A percentile compares a stretch with the other conserved stretches of the same genome.
Evolutionary conservation across 2,797 vertebrate genomes (phyloP).

Genomic region (Phataginus tetradactyla): DNA sequence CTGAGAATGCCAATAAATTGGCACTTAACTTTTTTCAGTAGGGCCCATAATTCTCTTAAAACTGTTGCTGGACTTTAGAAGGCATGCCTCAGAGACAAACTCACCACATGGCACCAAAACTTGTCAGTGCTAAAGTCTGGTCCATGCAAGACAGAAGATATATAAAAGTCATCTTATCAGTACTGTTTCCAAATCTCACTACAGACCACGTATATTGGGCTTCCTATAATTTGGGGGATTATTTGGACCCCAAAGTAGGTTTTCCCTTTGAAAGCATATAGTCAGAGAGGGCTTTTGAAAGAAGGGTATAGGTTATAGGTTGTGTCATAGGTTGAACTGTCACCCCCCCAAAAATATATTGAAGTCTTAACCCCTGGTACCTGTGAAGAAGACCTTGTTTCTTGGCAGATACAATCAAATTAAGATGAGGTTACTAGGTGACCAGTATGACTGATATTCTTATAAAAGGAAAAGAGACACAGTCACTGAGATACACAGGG

Average conservation of each 20-base stretch:
- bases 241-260: neutral
- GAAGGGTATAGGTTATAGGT: neutral
- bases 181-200: neutral
- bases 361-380: neutral
- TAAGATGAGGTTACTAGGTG: neutral
- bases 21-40: neutral
- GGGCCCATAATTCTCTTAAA: neutral
- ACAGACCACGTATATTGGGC: neutral
- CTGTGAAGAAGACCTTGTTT: neutral
- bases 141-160: neutral
- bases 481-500: neutral
- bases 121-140: neutral
- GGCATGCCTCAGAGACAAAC: neutral
- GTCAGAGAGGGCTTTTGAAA: neutral
- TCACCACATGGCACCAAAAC: neutral
- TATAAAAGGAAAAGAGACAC: neutral
- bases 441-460: neutral
- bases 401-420: neutral
- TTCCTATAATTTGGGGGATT: neutral
- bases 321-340: neutral
- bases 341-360: neutral
- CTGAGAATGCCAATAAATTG: neutral
- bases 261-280: neutral
- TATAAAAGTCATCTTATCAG: neutral
- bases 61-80: neutral